Base-by-base conservation (phyloP, 2,113 vertebrate genomes). In the Trogon surrucura region DNA sequence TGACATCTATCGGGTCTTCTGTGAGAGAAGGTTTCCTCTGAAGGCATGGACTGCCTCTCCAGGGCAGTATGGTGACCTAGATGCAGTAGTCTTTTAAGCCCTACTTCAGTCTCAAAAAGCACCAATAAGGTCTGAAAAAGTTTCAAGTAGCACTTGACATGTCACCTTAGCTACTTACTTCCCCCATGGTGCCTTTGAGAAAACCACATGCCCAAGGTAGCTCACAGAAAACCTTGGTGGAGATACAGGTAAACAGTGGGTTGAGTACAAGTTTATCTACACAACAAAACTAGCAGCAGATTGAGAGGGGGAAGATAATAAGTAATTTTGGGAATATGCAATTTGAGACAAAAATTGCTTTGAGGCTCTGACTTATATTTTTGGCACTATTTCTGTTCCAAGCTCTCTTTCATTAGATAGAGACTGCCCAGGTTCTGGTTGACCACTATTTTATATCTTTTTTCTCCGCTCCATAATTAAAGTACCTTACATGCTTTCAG, bases 321-420 rank as follows among this genome's bases (percentile, higher is more conserved):
- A 81, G 65, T 25, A 86, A 84, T 44, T 91, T 86, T 20, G 23
- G 47, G 36, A 82, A 67, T 65, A 54, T 44, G 64, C 6, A 80
- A 32, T 94, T 79, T 85, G 45, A 92, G 87, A 88, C 58, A 69
- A 89, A 94, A 92, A 87, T 95, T 82, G 62, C 64, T 89, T 41
- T 87, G 47, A 77, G 30, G 62, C 21, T 90, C 41, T 89, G 58
- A 61, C 50, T 60, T 93, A 25, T 0, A 50, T 45, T 81, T 92
- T 73, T 95, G 70, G 45, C 58, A 65, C 8, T 9, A 62, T 73
- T 88, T 95, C n/a, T 87, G 9, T 79, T 82, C 41, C 73, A 72
- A 26, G 69, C 30, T 69, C 32, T 29, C 41, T 75, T 75, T 91
- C 70, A 85, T 14, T 80, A 69, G 23, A 9, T 53, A 89, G 27